A percentile compares a stretch with the other conserved stretches of the same genome.
These are phyloP conservation scores for Apamea anceps DNA, from an alignment of 2,888 invertebrate genomes.

Conservation along the genomic window DNA sequence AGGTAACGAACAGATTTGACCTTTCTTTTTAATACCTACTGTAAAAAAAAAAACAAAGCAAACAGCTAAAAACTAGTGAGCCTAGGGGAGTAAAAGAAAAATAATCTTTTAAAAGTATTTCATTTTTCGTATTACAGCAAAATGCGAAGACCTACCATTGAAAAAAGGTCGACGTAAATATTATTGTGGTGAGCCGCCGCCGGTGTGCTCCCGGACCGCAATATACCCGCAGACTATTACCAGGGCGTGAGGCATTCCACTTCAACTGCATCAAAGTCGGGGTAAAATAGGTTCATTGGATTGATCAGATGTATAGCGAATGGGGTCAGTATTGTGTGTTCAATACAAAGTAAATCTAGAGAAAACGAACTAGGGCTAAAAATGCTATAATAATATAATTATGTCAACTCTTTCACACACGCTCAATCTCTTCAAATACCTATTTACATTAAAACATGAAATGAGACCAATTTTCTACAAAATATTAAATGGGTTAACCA, in stretches of 20 bases:
- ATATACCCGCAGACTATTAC: too few species aligned
- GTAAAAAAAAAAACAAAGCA: neutral
- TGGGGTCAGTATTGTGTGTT: neutral
- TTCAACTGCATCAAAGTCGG: neutral
- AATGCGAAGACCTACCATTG: neutral
- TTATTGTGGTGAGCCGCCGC: neutral
- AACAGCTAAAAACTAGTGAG: neutral
- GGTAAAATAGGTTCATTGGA: neutral
- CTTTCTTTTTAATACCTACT: neutral
- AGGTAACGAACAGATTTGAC: neutral
- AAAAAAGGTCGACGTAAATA: neutral
- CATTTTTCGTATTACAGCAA: neutral
- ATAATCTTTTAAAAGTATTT: neutral
- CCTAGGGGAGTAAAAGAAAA: neutral
- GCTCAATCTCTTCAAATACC: neutral
- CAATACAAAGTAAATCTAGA: neutral
- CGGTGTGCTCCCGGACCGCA: too few species aligned
- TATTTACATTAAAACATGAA: neutral
- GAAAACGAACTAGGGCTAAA: neutral
- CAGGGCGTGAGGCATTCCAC: too few species aligned
- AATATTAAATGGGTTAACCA: neutral
- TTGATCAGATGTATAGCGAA: neutral
- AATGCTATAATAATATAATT: too few species aligned
- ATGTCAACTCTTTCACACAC: neutral
- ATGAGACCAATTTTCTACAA: too few species aligned